phyloP scores from a whole-genome alignment of 2,113 vertebrate species.

The Hippocampus zosterae region DNA sequence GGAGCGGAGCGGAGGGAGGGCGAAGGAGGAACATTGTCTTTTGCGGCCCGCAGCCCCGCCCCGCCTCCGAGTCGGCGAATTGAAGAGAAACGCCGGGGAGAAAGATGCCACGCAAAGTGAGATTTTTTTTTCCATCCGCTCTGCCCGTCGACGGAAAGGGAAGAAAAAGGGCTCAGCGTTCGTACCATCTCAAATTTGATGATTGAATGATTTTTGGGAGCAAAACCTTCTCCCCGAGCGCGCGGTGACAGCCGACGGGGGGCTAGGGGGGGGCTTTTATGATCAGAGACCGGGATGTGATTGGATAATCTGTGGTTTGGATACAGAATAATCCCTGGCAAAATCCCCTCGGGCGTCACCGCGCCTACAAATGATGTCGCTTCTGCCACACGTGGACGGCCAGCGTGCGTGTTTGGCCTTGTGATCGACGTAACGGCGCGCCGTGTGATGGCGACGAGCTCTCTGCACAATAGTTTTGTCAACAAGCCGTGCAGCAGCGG shows the following conservation, averaged over 20 bases:
- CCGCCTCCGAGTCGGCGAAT: conserved; percentile 15
- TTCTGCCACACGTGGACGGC: conserved; percentile 29
- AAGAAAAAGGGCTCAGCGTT: conserved; percentile 37
- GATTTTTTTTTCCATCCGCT: conserved; percentile 47
- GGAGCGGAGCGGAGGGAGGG: conserved; percentile 60
- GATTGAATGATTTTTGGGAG: too few relatives aligned
- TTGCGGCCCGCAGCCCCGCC: conserved; percentile 48
- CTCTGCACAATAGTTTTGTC: conserved; percentile 59
- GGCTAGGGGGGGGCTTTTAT: not conserved
- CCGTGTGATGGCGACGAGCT: conserved; percentile 36
- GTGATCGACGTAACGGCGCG: conserved; percentile 32
- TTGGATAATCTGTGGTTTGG: conserved; percentile 78
- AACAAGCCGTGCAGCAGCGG: conserved; percentile 55
- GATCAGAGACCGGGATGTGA: conserved; percentile 62
- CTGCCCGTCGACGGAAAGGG: conserved; percentile 17
- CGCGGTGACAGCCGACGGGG: conserved; percentile 3
- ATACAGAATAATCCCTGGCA: conserved; percentile 70
- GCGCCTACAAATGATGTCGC: conserved; percentile 24
- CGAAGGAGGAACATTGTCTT: conserved; percentile 68
- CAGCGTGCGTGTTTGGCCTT: conserved; percentile 15
- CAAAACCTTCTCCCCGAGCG: conserved; percentile 7
- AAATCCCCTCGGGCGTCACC: conserved; percentile 60
- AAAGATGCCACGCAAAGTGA: conserved; percentile 33
- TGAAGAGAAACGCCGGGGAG: conserved; percentile 39
- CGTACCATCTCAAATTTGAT: conserved; percentile 27